Conservation (phyloP, 2,797 vertebrate species). For the Acrossocheilus wenchowensis region DNA sequence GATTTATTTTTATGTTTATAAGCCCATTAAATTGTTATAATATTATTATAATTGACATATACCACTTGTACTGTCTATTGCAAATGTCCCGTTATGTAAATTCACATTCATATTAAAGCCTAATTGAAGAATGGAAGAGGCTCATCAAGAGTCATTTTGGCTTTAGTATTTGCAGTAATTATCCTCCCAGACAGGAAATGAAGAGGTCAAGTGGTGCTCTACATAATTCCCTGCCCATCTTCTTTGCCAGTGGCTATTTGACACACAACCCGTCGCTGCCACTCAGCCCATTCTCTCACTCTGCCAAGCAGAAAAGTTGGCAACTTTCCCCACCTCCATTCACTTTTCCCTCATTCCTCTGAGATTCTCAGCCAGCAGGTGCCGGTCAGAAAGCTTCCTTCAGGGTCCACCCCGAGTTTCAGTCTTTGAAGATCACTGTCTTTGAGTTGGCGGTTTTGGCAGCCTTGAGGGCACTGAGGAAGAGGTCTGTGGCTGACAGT, state of each 20-base stretch:
- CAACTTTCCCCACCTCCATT: slow-evolving; percentile 20
- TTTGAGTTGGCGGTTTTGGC: slow-evolving; percentile 11
- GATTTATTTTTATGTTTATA: slow-evolving; percentile 1
- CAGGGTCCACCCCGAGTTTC: not conserved
- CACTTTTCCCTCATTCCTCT: not conserved
- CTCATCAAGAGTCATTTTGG: not conserved
- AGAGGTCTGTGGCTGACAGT: slow-evolving; percentile 2
- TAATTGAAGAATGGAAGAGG: slow-evolving; percentile 9
- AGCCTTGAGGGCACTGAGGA: not conserved
- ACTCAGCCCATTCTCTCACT: slow-evolving; percentile 45
- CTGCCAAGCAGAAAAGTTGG: slow-evolving; percentile 34
- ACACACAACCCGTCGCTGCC: not conserved
- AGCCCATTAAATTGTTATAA: not conserved
- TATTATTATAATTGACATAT: not conserved
- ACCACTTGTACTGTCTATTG: not conserved
- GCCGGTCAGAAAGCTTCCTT: not conserved
- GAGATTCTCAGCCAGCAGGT: slow-evolving; percentile 14
- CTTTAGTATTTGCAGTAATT: slow-evolving; percentile 36
- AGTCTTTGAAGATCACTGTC: slow-evolving; percentile 6
- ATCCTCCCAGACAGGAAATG: slow-evolving; percentile 34
- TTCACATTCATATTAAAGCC: not conserved
- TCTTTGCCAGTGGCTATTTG: slow-evolving; percentile 10
- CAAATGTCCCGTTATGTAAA: slow-evolving; percentile 23
- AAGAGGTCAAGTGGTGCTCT: slow-evolving; percentile 33
- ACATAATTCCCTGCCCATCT: slow-evolving; percentile 22